Percentiles rank a stretch among this genome's conserved stretches.
These are phyloP conservation scores for Climacteris rufus DNA, from an alignment of 2,113 vertebrate genomes.

Conservation along the genomic window DNA sequence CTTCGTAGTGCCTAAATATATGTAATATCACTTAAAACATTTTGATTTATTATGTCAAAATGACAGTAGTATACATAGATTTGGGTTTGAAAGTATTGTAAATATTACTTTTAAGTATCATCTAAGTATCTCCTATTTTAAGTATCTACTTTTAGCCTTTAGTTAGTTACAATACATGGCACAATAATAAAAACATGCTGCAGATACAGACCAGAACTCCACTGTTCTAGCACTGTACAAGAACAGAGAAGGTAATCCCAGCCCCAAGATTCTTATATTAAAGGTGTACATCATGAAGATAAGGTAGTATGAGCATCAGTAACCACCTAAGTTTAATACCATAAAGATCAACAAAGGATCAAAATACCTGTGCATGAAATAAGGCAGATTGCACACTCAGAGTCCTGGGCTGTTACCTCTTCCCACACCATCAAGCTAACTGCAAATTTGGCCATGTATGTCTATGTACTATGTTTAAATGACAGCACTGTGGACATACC, in stretches of 20 bases:
- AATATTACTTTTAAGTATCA: no score
- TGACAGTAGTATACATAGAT: not conserved
- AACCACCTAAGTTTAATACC: not conserved
- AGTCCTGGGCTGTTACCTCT: not conserved
- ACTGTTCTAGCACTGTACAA: not conserved
- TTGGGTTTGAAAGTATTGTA: not conserved
- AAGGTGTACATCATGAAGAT: not conserved
- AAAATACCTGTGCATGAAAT: not conserved
- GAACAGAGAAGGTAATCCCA: not conserved
- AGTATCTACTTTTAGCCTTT: not conserved
- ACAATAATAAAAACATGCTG: not conserved
- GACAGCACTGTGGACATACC: not conserved
- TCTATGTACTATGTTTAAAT: not conserved
- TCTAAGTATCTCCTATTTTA: no score
- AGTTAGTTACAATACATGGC: not conserved
- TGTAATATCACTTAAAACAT: not conserved
- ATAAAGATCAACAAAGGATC: not conserved
- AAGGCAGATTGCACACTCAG: not conserved
- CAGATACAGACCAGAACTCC: not conserved
- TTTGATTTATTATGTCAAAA: not conserved
- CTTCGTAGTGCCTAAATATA: not conserved
- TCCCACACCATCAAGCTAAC: not conserved
- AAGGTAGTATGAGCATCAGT: not conserved
- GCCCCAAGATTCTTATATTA: not conserved
- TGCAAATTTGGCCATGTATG: not conserved